These are phyloP conservation scores for Alligator mississippiensis DNA, from an alignment of 2,113 vertebrate species.

Conservation along the genomic window DNA sequence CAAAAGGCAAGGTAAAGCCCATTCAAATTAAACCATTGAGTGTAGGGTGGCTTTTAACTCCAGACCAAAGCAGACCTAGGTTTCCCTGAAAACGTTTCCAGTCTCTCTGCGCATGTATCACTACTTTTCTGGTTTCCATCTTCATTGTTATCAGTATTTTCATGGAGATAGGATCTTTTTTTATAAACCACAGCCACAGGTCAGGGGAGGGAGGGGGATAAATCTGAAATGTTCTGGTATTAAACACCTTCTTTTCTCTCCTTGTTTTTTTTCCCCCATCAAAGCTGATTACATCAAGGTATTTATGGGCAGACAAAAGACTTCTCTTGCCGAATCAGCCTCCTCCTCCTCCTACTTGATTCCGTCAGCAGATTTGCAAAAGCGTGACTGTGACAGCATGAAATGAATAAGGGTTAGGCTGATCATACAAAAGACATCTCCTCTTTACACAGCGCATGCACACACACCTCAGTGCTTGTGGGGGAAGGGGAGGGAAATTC, in stretches of 20 bases:
- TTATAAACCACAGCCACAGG: neutral
- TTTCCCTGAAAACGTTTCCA: neutral
- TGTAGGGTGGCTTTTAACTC: neutral
- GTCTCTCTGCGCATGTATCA: neutral
- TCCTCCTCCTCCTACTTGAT: slow-evolving; percentile 55
- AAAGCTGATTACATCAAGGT: slow-evolving; percentile 24
- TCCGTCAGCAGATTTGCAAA: slow-evolving; percentile 58
- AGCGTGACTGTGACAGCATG: slow-evolving; percentile 21
- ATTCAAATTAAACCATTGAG: neutral
- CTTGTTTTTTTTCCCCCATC: slow-evolving; percentile 42
- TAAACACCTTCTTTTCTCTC: neutral
- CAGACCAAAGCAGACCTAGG: neutral
- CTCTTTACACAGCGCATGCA: neutral
- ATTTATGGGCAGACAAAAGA: slow-evolving; percentile 46
- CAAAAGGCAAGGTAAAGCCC: neutral
- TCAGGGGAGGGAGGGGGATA: neutral
- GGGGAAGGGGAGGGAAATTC: neutral
- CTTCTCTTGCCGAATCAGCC: slow-evolving; percentile 44
- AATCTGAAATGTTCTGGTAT: neutral
- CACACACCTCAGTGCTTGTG: neutral
- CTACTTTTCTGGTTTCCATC: neutral
- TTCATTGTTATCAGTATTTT: neutral
- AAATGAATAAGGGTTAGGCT: slow-evolving; percentile 34
- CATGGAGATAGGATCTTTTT: neutral
- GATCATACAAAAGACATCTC: slow-evolving; percentile 8